Evolutionary conservation across 2,797 vertebrate genomes (phyloP).

Genomic region (Pyrocephalus nanus): DNA sequence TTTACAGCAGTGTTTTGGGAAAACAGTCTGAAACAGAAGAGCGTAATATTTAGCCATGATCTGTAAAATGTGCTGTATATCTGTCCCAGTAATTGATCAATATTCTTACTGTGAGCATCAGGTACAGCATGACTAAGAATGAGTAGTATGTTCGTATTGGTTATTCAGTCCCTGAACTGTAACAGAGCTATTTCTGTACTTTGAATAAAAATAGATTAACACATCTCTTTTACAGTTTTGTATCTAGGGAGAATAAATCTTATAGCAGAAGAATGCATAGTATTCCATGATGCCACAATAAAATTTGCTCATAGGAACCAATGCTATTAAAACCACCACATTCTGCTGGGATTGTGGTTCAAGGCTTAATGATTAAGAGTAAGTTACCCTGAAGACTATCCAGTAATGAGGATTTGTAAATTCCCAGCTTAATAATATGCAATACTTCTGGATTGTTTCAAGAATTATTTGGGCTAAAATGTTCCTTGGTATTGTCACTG

Average conservation of each 20-base stretch:
- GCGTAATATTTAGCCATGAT: slow-evolving; percentile 11
- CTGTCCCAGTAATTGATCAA: slow-evolving; percentile 51
- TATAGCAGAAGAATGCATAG: slow-evolving; percentile 60
- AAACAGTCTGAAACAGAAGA: slow-evolving; percentile 39
- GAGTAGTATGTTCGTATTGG: slow-evolving; percentile 33
- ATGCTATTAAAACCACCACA: slow-evolving; percentile 57
- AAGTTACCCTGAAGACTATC: slow-evolving; percentile 43
- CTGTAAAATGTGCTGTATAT: slow-evolving; percentile 9
- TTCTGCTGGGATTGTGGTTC: slow-evolving; percentile 46
- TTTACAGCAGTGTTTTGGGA: slow-evolving; percentile 37
- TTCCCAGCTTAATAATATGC: slow-evolving; percentile 18
- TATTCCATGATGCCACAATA: slow-evolving; percentile 57
- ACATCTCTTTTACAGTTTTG: slow-evolving; percentile 60
- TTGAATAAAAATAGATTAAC: slow-evolving; percentile 71
- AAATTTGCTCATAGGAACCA: slow-evolving; percentile 44
- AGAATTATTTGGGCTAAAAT: background rate
- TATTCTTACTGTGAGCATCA: slow-evolving; percentile 59
- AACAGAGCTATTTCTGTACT: slow-evolving; percentile 67
- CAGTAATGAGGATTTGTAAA: slow-evolving; percentile 37
- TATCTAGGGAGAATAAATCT: slow-evolving; percentile 69
- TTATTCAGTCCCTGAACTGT: slow-evolving; percentile 59
- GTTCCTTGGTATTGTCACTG: background rate
- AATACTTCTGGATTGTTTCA: background rate
- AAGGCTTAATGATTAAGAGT: slow-evolving; percentile 57
- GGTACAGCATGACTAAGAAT: slow-evolving; percentile 6